Percentiles rank a stretch among this genome's conserved stretches.
Evolutionary conservation across 2,888 invertebrate genomes (phyloP).

Genomic region (Drosophila imparisetae): DNA sequence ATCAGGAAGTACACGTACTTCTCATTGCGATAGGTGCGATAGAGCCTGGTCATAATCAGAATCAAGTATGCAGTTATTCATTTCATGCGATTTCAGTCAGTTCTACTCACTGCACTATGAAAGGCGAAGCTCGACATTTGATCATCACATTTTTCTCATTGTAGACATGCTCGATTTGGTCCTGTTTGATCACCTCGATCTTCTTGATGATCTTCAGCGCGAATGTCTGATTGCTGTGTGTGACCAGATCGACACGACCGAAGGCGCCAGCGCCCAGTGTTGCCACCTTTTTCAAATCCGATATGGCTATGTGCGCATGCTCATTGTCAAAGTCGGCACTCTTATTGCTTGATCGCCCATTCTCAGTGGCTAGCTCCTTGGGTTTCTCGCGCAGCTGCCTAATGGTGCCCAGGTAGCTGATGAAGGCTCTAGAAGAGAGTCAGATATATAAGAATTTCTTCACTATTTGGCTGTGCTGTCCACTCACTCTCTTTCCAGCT

Average conservation of each 20-base stretch:
- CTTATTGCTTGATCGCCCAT: constrained; percentile 63
- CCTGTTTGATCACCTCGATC: constrained; percentile 93
- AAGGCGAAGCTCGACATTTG: constrained; percentile 90
- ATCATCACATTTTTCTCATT: constrained; percentile 94
- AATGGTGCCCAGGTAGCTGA: constrained; percentile 91
- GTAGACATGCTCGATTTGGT: constrained; percentile 95
- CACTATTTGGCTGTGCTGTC: too few relatives aligned
- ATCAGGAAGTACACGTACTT: constrained; percentile 97
- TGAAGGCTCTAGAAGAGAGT: constrained; percentile 87
- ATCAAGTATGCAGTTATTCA: background rate
- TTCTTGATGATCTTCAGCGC: constrained; percentile 96
- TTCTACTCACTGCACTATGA: constrained; percentile 89
- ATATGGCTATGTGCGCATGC: constrained; percentile 89
- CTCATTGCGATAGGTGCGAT: constrained; percentile 94
- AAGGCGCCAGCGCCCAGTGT: constrained; percentile 97
- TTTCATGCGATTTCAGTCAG: background rate
- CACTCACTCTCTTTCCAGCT: constrained; percentile 92
- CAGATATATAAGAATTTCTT: too few relatives aligned
- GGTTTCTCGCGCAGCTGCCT: constrained; percentile 85
- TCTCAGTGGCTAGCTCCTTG: constrained; percentile 50
- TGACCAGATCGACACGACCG: constrained; percentile 93
- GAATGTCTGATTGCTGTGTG: constrained; percentile 87
- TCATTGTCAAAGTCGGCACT: constrained; percentile 85
- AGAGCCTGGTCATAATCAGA: constrained; percentile 88
- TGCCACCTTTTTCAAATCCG: constrained; percentile 92